These are phyloP conservation scores for Poecilia velifera DNA, from an alignment of 2,797 vertebrate genomes.

Conservation along the genomic window DNA sequence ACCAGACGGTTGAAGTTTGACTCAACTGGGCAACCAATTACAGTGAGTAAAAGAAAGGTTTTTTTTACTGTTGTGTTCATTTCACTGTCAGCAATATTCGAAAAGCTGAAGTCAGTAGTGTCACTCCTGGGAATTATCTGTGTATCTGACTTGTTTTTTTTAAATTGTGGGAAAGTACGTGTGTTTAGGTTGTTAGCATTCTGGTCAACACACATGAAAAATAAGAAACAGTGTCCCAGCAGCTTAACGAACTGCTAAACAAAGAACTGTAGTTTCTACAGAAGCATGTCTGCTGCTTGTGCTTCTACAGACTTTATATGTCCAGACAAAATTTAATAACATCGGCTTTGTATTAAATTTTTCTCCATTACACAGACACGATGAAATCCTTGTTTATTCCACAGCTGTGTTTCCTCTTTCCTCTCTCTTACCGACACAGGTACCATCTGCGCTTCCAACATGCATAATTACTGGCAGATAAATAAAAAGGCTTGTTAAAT, in stretches of 20 bases:
- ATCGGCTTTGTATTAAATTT: neutral
- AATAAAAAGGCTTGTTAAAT: neutral
- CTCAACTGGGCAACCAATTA: neutral
- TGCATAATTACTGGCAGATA: neutral
- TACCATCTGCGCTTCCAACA: neutral
- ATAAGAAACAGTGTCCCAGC: neutral
- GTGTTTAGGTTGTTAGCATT: neutral
- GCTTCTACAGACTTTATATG: neutral
- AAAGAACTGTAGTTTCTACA: neutral
- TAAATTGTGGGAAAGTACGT: neutral
- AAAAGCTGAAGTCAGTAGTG: neutral
- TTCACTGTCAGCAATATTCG: neutral
- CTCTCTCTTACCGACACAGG: neutral
- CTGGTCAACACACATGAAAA: neutral
- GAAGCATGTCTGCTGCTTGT: neutral
- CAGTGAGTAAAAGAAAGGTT: neutral
- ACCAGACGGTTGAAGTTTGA: no score
- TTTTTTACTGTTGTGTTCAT: neutral
- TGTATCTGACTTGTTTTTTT: neutral
- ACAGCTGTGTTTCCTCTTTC: neutral
- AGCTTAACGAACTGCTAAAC: neutral
- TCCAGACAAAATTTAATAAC: conserved; percentile 2
- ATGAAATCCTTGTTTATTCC: neutral
- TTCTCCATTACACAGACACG: neutral
- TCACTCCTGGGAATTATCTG: no score